A percentile compares a stretch with the other conserved stretches of the same genome.
Conservation (phyloP, 2,888 invertebrate genomes). For the Perdita meconis region DNA sequence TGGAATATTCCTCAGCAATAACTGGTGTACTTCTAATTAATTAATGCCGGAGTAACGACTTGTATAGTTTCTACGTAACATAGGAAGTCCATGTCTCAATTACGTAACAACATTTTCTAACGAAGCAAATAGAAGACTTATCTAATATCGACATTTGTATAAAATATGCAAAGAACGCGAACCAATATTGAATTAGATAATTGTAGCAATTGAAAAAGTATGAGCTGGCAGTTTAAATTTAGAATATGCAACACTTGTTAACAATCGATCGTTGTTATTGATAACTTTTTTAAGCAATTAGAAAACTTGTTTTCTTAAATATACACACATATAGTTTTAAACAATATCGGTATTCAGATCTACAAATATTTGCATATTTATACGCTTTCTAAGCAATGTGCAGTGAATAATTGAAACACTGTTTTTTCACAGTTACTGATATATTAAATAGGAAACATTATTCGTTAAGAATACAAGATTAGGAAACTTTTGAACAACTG, state of each 20-base stretch:
- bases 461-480: too few species aligned
- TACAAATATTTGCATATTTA: not conserved
- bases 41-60: too few species aligned
- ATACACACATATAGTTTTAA: not conserved
- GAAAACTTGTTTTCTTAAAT: not conserved
- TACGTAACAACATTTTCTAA: conserved; percentile 8
- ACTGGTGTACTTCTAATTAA: too few species aligned
- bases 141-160: conserved; percentile 19
- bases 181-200: conserved; percentile 4
- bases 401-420: too few species aligned
- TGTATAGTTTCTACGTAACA: conserved; percentile 9
- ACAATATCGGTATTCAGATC: not conserved
- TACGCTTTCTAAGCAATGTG: not conserved
- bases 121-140: not conserved
- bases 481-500: too few species aligned
- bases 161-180: not conserved
- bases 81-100: conserved; percentile 22
- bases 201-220: not conserved
- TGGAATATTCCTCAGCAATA: too few species aligned
- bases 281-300: not conserved
- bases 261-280: not conserved
- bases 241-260: not conserved
- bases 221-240: not conserved
- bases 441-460: too few species aligned
- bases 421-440: too few species aligned